Conservation (phyloP, 2,113 vertebrate species). For the Elaphurus davidianus region DNA sequence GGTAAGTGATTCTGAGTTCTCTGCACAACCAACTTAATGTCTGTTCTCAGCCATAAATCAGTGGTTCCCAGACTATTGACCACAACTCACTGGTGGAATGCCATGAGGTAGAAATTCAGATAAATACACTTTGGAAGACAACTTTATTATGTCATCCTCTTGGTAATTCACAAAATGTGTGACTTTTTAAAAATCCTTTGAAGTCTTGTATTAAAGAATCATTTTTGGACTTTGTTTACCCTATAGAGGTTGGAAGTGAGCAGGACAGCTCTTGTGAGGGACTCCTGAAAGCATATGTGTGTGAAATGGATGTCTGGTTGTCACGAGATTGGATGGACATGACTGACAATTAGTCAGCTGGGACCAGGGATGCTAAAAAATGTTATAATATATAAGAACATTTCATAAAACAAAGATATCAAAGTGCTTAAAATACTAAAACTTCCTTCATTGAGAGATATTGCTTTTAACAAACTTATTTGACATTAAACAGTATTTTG, state of each 20-base stretch:
- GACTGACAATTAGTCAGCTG: neutral
- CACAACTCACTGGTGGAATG: neutral
- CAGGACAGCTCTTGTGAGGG: neutral
- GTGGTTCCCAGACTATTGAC: neutral
- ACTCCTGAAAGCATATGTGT: neutral
- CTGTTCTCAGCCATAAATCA: neutral
- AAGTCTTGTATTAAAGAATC: neutral
- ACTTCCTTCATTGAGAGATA: neutral
- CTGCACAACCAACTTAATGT: neutral
- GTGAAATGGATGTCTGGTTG: neutral
- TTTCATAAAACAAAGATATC: neutral
- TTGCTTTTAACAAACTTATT: neutral
- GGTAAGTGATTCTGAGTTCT: neutral
- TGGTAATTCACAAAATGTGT: neutral
- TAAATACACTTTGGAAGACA: neutral
- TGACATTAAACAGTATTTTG: neutral
- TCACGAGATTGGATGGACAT: neutral
- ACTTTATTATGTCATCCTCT: neutral
- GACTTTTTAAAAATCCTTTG: neutral
- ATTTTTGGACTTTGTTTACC: neutral
- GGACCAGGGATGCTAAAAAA: neutral
- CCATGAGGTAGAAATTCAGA: neutral
- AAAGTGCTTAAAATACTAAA: neutral
- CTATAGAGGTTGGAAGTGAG: neutral
- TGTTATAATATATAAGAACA: neutral